Evolutionary conservation across 2,888 invertebrate species (phyloP).

Genomic region (Philhelius pedissequus): DNA sequence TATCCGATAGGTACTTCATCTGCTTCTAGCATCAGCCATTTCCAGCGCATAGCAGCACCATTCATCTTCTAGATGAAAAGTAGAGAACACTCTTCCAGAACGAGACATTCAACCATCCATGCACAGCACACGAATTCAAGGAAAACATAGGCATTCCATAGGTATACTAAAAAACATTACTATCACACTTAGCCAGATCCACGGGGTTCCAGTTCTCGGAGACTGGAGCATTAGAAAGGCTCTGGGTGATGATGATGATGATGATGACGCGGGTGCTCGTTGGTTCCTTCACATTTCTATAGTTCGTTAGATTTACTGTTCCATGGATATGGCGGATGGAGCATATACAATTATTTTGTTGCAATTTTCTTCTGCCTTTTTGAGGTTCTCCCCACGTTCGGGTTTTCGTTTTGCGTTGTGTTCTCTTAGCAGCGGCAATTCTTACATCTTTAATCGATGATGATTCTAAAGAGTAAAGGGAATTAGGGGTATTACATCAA

Average conservation of each 20-base stretch:
- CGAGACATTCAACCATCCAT: slow-evolving; percentile 1
- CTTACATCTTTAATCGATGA: neutral
- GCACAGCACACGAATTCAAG: slow-evolving; percentile 4
- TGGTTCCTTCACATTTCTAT: neutral
- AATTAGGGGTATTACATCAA: neutral
- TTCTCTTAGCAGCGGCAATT: neutral
- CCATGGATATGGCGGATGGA: slow-evolving; percentile 17
- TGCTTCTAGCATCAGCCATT: neutral
- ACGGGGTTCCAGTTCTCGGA: slow-evolving; percentile 21
- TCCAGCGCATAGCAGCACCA: slow-evolving; percentile 17
- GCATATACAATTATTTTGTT: slow-evolving; percentile 47
- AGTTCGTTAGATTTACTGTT: slow-evolving; percentile 29
- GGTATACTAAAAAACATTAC: slow-evolving; percentile 1
- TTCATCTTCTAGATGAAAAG: slow-evolving; percentile 28
- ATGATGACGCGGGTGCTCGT: slow-evolving; percentile 35
- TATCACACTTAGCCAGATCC: slow-evolving; percentile 19
- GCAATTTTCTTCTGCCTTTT: slow-evolving; percentile 19
- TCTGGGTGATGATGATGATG: slow-evolving; percentile 27
- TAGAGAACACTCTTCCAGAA: slow-evolving; percentile 11
- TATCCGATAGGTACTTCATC: slow-evolving; percentile 48
- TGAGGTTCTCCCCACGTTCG: slow-evolving; percentile 5
- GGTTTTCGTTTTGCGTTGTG: slow-evolving; percentile 24
- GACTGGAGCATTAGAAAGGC: slow-evolving; percentile 7
- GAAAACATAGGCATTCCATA: slow-evolving; percentile 10
- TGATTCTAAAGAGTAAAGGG: slow-evolving; percentile 5